These are phyloP conservation scores for Sepioteuthis lessoniana DNA, from an alignment of 2,888 invertebrate genomes.

Conservation along the genomic window DNA sequence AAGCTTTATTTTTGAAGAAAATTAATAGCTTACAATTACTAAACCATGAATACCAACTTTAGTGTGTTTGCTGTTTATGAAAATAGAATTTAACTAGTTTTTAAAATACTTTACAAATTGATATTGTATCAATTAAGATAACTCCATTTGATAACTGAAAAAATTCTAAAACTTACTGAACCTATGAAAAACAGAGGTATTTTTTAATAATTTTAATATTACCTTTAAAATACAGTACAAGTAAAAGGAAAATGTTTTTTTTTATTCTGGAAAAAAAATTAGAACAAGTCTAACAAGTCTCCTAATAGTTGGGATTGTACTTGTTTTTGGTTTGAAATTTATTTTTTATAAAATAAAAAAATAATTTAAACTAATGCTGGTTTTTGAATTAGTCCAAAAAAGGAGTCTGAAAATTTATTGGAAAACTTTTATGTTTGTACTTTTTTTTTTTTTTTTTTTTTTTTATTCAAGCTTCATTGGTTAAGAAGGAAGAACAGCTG, in stretches of 20 bases:
- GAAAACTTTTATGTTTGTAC: not conserved
- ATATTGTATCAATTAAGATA: not conserved
- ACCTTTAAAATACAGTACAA: not conserved
- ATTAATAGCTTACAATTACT: too few relatives aligned
- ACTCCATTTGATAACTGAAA: not conserved
- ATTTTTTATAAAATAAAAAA: not conserved
- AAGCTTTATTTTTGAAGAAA: not conserved
- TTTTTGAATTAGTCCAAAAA: not conserved
- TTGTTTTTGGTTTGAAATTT: not conserved
- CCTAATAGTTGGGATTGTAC: not conserved
- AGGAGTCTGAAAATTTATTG: not conserved
- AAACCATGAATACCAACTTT: not conserved
- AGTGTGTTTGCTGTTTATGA: not conserved
- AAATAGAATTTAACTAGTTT: not conserved
- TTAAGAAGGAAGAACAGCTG: conserved; percentile 43
- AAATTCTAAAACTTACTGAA: too few relatives aligned
- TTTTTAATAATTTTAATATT: not conserved
- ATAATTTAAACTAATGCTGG: not conserved
- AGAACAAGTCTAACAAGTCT: not conserved
- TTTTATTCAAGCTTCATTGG: not conserved
- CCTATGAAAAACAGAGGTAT: not conserved
- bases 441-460: not conserved
- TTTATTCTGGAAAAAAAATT: too few relatives aligned
- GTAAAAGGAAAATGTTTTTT: not conserved
- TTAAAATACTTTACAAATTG: not conserved